A percentile compares a stretch with the other conserved stretches of the same genome.
Evolutionary conservation across 2,888 invertebrate genomes (phyloP).

Genomic region (Hemaris fuciformis): DNA sequence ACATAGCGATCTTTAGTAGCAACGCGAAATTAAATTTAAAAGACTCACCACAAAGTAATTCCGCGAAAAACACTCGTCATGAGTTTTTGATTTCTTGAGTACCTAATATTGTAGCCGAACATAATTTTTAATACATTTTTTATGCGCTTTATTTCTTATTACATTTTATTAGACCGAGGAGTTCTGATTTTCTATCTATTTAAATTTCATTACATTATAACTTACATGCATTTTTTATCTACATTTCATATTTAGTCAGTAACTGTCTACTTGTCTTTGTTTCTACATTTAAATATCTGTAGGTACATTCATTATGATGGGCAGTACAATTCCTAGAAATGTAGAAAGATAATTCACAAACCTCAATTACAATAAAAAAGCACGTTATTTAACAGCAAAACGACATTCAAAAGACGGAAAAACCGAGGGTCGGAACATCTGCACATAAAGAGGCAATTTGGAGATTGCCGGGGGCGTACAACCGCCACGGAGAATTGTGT

Average conservation of each 20-base stretch:
- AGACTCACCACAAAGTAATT: conserved; percentile 29
- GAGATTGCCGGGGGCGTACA: conserved; percentile 79
- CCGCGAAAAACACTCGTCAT: background rate
- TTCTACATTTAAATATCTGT: background rate
- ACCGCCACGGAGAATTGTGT: conserved; percentile 76
- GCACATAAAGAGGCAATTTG: conserved; percentile 82
- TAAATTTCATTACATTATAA: too few species aligned
- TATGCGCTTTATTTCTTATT: background rate
- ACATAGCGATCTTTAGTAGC: conserved; percentile 69
- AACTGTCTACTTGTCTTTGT: background rate
- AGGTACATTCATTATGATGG: background rate
- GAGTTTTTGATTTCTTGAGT: background rate
- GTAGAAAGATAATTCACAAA: conserved; percentile 59
- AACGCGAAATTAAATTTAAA: conserved; percentile 54
- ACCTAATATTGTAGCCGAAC: background rate
- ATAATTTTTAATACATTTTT: too few species aligned
- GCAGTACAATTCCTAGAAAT: conserved; percentile 30
- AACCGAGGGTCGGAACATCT: conserved; percentile 80
- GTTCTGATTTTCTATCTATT: too few species aligned
- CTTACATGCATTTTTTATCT: too few species aligned
- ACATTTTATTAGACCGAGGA: background rate
- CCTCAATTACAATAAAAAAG: conserved; percentile 75
- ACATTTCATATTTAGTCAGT: too few species aligned
- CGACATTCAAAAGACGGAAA: conserved; percentile 81
- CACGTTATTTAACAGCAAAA: conserved; percentile 80